A percentile compares a stretch with the other conserved stretches of the same genome.
phyloP scores from a whole-genome alignment of 2,113 vertebrate species.

The Oncorhynchus gorbuscha region DNA sequence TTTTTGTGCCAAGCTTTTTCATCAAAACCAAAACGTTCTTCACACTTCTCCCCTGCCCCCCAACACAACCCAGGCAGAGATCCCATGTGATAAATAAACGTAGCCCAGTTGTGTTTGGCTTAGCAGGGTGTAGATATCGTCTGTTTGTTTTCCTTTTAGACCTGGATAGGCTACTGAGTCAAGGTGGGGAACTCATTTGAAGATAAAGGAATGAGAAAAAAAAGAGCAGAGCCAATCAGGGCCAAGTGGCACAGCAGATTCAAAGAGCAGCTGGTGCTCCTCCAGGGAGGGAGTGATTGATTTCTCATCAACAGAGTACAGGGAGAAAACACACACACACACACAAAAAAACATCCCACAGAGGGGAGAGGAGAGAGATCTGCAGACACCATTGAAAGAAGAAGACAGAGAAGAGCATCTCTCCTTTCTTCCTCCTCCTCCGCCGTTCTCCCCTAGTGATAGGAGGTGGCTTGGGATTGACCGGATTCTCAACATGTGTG shows the following conservation, averaged over 20 bases:
- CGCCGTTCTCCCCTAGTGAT: background rate
- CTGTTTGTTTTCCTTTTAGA: conserved; percentile 30
- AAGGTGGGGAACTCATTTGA: conserved; percentile 57
- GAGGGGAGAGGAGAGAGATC: conserved; percentile 9
- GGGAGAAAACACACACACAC: conserved; percentile 17
- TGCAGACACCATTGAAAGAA: background rate
- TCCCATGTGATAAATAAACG: conserved; percentile 31
- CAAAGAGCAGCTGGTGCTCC: conserved; percentile 58
- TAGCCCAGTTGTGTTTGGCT: conserved; percentile 18
- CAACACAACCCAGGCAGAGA: conserved; percentile 25
- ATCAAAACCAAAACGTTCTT: background rate
- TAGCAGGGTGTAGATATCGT: conserved; percentile 21
- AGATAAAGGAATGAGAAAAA: conserved; percentile 41
- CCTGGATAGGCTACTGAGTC: conserved; percentile 30
- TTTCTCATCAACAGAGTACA: conserved; percentile 61
- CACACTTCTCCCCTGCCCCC: background rate
- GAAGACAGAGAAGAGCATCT: background rate
- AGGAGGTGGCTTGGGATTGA: background rate
- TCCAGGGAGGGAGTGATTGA: conserved; percentile 61
- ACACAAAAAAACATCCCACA: conserved; percentile 19
- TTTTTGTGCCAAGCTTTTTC: background rate
- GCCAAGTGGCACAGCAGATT: conserved; percentile 53
- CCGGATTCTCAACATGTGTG: background rate
- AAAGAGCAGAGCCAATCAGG: conserved; percentile 41
- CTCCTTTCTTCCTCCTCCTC: background rate